Conservation (phyloP, 1,140 invertebrate genomes). For the Diabrotica virgifera region DNA sequence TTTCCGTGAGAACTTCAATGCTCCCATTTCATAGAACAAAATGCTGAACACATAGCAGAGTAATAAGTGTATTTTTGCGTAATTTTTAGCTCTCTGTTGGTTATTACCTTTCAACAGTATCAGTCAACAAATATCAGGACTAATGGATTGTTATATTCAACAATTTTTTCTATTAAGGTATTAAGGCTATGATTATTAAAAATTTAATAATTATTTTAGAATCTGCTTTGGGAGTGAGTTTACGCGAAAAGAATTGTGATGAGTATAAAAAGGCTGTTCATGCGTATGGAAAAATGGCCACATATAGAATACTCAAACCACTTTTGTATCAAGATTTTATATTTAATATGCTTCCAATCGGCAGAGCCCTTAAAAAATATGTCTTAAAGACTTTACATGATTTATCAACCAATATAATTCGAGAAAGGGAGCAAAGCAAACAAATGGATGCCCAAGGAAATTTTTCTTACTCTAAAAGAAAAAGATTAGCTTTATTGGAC, state of each 20-base stretch:
- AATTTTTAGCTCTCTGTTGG: too few relatives aligned
- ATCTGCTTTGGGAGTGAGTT: slow-evolving; percentile 6
- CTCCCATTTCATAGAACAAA: too few relatives aligned
- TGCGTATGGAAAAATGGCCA: neutral
- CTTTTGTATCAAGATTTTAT: neutral
- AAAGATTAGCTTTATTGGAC: slow-evolving; percentile 71
- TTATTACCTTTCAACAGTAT: too few relatives aligned
- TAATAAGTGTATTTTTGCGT: too few relatives aligned
- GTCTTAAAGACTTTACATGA: neutral
- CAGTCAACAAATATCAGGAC: too few relatives aligned
- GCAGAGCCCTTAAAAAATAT: too few relatives aligned
- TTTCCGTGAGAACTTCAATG: too few relatives aligned
- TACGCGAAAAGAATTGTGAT: neutral
- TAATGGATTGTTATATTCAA: too few relatives aligned
- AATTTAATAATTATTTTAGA: neutral
- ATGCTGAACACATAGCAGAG: too few relatives aligned
- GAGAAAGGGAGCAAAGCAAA: neutral
- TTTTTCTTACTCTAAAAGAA: slow-evolving; percentile 45
- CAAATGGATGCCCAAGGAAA: neutral
- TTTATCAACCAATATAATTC: slow-evolving; percentile 7
- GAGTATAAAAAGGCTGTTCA: slow-evolving; percentile 5
- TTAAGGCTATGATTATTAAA: neutral
- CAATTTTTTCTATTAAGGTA: too few relatives aligned
- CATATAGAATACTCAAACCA: neutral
- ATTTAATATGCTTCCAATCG: neutral